These are phyloP conservation scores for Trichoplusia ni DNA, from an alignment of 1,140 invertebrate species.

Conservation along the genomic window DNA sequence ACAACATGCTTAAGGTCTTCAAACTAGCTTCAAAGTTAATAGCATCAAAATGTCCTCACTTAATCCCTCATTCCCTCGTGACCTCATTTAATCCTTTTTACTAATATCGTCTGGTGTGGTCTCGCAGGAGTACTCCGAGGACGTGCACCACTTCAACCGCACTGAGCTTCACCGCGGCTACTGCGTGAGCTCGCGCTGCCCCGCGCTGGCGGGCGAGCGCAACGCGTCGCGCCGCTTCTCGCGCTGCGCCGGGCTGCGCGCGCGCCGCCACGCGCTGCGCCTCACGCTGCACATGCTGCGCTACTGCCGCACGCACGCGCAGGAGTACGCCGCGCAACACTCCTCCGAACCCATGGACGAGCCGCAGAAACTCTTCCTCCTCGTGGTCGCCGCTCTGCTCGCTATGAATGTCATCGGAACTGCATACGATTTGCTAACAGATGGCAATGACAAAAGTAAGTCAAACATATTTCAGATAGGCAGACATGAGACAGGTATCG, in stretches of 20 bases:
- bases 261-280: constrained; percentile 29
- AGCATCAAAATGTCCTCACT: neutral
- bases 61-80: too few species aligned
- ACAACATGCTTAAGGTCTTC: constrained; percentile 42
- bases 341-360: constrained; percentile 28
- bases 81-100: too few species aligned
- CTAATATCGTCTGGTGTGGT: too few species aligned
- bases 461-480: neutral
- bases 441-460: constrained; percentile 46
- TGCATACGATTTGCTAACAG: constrained; percentile 41
- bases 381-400: constrained; percentile 36
- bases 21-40: neutral
- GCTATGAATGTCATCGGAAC: constrained; percentile 51
- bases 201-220: constrained; percentile 22
- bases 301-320: constrained; percentile 38
- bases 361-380: constrained; percentile 38
- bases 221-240: constrained; percentile 48
- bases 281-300: constrained; percentile 28
- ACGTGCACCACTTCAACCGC: constrained; percentile 45
- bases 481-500: neutral
- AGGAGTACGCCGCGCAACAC: constrained; percentile 10
- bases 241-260: constrained; percentile 48
- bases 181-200: constrained; percentile 48
- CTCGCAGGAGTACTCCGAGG: constrained; percentile 43
- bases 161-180: constrained; percentile 50